Conservation (phyloP, 2,113 vertebrate genomes). For the Tyrannus savana region DNA sequence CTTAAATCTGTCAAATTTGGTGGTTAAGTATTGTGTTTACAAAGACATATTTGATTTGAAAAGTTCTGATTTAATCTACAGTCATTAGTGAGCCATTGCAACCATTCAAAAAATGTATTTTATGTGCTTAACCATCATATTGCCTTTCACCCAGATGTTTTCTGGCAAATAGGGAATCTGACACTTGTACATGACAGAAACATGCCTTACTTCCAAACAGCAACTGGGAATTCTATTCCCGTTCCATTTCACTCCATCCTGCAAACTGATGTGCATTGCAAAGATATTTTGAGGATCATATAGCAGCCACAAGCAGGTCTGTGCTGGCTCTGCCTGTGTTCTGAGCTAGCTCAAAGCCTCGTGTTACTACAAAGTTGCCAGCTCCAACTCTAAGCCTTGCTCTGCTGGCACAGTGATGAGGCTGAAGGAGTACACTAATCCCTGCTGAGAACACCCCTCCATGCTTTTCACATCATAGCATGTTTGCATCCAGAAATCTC, state of each 20-base stretch:
- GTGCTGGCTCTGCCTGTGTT: background rate
- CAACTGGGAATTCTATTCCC: background rate
- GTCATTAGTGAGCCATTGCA: background rate
- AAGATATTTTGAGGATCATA: background rate
- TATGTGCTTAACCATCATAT: rapidly evolving
- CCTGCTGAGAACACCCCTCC: background rate
- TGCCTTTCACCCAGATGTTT: background rate
- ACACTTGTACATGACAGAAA: rapidly evolving
- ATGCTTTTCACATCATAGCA: background rate
- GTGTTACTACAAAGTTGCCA: background rate
- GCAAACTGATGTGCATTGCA: background rate
- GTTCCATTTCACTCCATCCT: background rate
- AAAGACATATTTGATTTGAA: background rate
- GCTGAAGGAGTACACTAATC: background rate
- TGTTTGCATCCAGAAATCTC: background rate
- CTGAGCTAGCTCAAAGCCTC: background rate
- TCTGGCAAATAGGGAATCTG: background rate
- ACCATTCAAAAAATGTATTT: background rate
- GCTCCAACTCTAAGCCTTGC: background rate
- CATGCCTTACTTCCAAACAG: background rate
- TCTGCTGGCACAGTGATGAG: background rate
- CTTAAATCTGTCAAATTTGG: background rate
- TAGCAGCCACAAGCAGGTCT: background rate
- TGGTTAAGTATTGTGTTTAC: background rate
- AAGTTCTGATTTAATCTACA: background rate